Percentiles rank a stretch among this genome's conserved stretches.
These are phyloP conservation scores for Melipona bicolor DNA, from an alignment of 2,888 invertebrate species.

Conservation along the genomic window DNA sequence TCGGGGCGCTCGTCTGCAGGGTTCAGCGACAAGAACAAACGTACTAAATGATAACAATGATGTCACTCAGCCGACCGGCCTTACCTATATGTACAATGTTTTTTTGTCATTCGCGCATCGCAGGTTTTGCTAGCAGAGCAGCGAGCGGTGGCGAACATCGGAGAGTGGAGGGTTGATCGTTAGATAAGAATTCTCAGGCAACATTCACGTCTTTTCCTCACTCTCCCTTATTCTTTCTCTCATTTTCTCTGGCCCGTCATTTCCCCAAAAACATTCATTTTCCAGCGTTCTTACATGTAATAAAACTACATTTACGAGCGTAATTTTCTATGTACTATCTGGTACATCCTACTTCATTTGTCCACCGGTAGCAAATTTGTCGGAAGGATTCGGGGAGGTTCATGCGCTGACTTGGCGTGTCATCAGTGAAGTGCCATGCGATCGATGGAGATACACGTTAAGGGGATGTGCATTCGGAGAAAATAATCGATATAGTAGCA, in stretches of 20 bases:
- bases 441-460: neutral
- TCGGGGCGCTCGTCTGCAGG: slow-evolving; percentile 86
- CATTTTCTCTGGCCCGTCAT: neutral
- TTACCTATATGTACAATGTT: slow-evolving; percentile 71
- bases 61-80: slow-evolving; percentile 80
- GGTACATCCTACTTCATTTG: neutral
- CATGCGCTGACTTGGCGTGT: slow-evolving; percentile 2
- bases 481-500: neutral
- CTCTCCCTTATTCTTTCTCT: neutral
- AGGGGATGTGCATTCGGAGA: slow-evolving; percentile 1
- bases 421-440: slow-evolving; percentile 17
- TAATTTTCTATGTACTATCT: neutral
- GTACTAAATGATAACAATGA: slow-evolving; percentile 87
- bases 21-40: slow-evolving; percentile 91
- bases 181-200: slow-evolving; percentile 32
- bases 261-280: slow-evolving; percentile 9
- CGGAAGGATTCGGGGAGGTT: neutral
- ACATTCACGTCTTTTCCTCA: neutral
- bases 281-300: neutral
- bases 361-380: neutral
- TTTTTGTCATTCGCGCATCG: slow-evolving; percentile 73
- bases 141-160: slow-evolving; percentile 60
- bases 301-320: slow-evolving; percentile 1
- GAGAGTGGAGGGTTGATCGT: slow-evolving; percentile 27
- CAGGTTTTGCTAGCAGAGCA: slow-evolving; percentile 68